A percentile compares a stretch with the other conserved stretches of the same genome.
Evolutionary conservation across 2,797 vertebrate species (phyloP).

Genomic region (Allobates femoralis): DNA sequence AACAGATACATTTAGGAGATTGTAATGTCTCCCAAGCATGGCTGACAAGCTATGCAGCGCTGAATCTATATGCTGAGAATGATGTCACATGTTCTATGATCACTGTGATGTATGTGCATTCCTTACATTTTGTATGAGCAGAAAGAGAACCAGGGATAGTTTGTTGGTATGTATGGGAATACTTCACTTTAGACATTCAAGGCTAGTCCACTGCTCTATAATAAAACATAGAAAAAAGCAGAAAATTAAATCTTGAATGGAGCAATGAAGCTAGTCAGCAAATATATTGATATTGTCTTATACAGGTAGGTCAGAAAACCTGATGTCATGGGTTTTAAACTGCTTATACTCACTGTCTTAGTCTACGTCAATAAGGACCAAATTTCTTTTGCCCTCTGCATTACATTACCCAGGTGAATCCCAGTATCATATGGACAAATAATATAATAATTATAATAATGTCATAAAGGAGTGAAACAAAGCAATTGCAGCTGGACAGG

Average conservation of each 20-base stretch:
- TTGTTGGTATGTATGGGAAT: not conserved
- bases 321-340: not conserved
- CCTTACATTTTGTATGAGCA: too few relatives aligned
- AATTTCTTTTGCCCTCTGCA: not conserved
- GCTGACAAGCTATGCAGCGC: not conserved
- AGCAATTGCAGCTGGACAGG: not conserved
- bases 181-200: not conserved
- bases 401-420: not conserved
- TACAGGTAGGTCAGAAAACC: not conserved
- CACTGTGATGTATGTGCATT: not conserved
- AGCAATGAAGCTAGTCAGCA: not conserved
- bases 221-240: not conserved
- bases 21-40: constrained; percentile 28
- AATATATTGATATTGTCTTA: not conserved
- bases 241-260: not conserved
- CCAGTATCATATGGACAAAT: not conserved
- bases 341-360: not conserved
- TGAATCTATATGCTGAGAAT: not conserved
- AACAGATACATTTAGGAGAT: constrained; percentile 1
- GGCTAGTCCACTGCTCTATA: not conserved
- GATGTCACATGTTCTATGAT: not conserved
- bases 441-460: not conserved
- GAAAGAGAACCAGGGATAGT: not conserved
- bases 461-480: not conserved
- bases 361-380: not conserved